Evolutionary conservation across 2,797 vertebrate species (phyloP), one percentile per base, ranked within the genome.

Genomic region (Novumbra hubbsi): DNA sequence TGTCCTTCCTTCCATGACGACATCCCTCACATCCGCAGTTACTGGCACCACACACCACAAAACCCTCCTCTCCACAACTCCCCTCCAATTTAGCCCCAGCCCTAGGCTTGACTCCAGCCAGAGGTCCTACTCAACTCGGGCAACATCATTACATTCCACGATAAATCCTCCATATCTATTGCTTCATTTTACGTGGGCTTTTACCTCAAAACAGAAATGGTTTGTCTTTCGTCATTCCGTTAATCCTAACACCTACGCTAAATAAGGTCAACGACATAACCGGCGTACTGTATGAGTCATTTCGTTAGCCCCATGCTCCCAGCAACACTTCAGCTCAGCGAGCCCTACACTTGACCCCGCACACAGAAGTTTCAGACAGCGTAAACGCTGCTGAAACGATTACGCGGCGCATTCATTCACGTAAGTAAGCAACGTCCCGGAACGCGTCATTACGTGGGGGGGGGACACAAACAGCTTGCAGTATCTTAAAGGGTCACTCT

Each of bases 1-100:
- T 68, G 65, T 49, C 80, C 68, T 48, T 74, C 72, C 79, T 75
- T 69, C 52, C 68, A 5, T 78, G 62, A 73, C 87, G 76, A 87
- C 67, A 55, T 90, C 81, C 50, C 41, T 63, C 28, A 32, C 45
- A 11, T 19, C 64, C 17, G 21, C 24, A 1, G 41, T 8, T 14
- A 21, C 24, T 86, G 85, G 85, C 84, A 78, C 62, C 16, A 24
- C 64, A 49, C 70, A 69, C 24, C 16, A 60, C n/a, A 8, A 6
- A 6, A 32, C 2, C 3, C 21, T 68, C 66, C n/a, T 9, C 38
- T 21, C 3, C 14, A 5, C 38, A 21, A 45, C 66, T 15, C 66
- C 66, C 34, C 74, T 80, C 67, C 74, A 77, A 79, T 75, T 65
- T 11, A 11, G n/a, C 55, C n/a, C 55, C 19, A n/a, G 19, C 17